phyloP scores from a whole-genome alignment of 2,113 vertebrate species.

The Amphilophus citrinellus region DNA sequence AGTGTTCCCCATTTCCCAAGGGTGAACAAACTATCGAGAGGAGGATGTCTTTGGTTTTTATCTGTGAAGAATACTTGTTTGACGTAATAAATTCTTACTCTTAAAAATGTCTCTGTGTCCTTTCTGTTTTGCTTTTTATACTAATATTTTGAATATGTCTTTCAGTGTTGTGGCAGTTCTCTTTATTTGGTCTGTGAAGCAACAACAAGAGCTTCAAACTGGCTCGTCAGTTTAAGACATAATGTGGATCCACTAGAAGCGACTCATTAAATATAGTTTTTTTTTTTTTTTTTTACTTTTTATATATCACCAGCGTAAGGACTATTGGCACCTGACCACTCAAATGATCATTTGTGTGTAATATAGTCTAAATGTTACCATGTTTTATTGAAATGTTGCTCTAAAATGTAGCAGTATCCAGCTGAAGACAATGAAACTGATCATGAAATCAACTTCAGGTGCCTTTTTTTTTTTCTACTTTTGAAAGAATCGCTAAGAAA shows the following conservation, averaged over 20 bases:
- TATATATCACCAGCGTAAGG: neutral
- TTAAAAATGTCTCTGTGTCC: conserved; percentile 55
- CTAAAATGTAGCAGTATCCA: conserved; percentile 14
- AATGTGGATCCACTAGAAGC: neutral
- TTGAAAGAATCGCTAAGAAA: conserved; percentile 98
- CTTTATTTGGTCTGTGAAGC: neutral
- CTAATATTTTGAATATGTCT: neutral
- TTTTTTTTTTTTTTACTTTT: neutral
- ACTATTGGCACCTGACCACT: neutral
- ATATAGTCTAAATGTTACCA: neutral
- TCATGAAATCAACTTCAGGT: conserved; percentile 68
- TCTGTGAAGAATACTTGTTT: conserved; percentile 58
- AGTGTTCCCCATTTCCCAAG: neutral
- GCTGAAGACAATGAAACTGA: conserved; percentile 45
- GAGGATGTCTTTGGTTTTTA: conserved; percentile 25
- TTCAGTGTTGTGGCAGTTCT: neutral
- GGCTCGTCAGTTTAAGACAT: neutral
- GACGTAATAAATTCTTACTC: conserved; percentile 77
- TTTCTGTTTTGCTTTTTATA: conserved; percentile 26
- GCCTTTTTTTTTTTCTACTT: conserved; percentile 73
- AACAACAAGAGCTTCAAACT: neutral
- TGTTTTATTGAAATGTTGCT: neutral
- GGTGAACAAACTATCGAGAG: neutral
- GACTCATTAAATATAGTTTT: neutral
- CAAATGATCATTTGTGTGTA: neutral